Evolutionary conservation across 2,888 invertebrate species (phyloP).

Genomic region (Petrolisthes manimaculis): DNA sequence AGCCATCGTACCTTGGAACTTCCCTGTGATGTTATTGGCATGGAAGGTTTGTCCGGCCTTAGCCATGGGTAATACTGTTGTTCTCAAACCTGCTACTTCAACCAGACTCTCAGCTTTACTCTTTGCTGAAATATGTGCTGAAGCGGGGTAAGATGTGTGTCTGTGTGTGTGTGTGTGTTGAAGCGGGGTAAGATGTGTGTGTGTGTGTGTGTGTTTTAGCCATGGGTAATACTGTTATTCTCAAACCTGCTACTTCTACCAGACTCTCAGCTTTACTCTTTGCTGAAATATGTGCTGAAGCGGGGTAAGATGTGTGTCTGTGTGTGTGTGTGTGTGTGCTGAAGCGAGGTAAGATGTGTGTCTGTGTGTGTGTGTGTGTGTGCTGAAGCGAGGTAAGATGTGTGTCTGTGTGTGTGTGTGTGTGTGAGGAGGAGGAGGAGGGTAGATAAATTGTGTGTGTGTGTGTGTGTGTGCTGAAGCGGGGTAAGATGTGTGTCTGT

Average conservation of each 20-base stretch:
- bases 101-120: constrained; percentile 71
- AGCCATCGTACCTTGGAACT: constrained; percentile 71
- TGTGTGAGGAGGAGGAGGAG: too few species aligned
- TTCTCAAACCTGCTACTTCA: constrained; percentile 71
- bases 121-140: constrained; percentile 72
- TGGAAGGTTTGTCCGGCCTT: constrained; percentile 71
- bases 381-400: too few species aligned
- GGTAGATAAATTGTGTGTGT: too few species aligned
- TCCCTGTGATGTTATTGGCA: constrained; percentile 72
- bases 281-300: constrained; percentile 72
- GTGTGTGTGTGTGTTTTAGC: constrained; percentile 70
- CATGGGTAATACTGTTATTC: constrained; percentile 72
- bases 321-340: constrained; percentile 71
- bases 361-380: constrained; percentile 67
- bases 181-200: constrained; percentile 71
- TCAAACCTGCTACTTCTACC: constrained; percentile 72
- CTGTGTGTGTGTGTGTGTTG: constrained; percentile 72
- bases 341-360: constrained; percentile 71
- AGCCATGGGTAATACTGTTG: constrained; percentile 73
- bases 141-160: constrained; percentile 73
- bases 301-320: constrained; percentile 73
- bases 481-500: too few species aligned
- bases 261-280: constrained; percentile 71
- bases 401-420: too few species aligned
- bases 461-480: too few species aligned